These are phyloP conservation scores for Samia ricini DNA, from an alignment of 1,140 invertebrate genomes.

Conservation along the genomic window DNA sequence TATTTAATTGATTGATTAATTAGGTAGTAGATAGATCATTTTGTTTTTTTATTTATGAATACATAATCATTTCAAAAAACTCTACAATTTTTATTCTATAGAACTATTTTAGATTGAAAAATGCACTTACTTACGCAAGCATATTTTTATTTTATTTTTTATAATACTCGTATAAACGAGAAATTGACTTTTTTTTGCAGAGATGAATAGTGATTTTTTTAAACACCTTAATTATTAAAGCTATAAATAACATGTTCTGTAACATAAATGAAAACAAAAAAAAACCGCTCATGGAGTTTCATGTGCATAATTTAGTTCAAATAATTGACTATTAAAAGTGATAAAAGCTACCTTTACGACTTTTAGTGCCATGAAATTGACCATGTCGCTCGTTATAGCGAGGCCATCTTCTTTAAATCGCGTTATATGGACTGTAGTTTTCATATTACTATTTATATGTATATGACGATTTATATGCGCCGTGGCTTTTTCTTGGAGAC, in stretches of 20 bases:
- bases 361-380: constrained; percentile 47
- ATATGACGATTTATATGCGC: constrained; percentile 5
- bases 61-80: too few species aligned
- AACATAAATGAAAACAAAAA: background rate
- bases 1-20: too few species aligned
- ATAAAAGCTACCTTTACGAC: constrained; percentile 9
- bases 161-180: too few species aligned
- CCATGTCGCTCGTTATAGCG: constrained; percentile 37
- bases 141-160: too few species aligned
- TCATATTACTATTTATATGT: constrained; percentile 5
- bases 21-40: too few species aligned
- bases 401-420: constrained; percentile 32
- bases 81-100: too few species aligned
- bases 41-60: too few species aligned
- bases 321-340: constrained; percentile 1
- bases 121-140: too few species aligned
- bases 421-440: constrained; percentile 21
- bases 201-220: too few species aligned
- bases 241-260: background rate
- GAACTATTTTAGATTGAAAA: too few species aligned
- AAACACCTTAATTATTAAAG: background rate
- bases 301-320: background rate
- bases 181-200: too few species aligned
- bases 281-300: background rate
- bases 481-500: constrained; percentile 30